Conservation (phyloP, 1,140 invertebrate genomes). For the Oncopeltus fasciatus region DNA sequence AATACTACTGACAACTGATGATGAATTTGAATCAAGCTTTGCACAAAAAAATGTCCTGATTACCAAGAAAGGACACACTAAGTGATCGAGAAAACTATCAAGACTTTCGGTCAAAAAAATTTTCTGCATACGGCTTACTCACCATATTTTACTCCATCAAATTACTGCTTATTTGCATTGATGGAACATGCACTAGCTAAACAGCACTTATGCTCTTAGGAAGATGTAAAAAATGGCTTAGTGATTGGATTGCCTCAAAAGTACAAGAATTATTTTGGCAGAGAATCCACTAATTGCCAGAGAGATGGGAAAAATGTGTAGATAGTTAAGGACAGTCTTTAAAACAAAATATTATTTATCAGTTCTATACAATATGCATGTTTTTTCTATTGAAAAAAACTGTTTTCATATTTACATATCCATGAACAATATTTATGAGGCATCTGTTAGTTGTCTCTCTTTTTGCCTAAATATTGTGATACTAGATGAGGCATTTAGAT, state of each 20-base stretch:
- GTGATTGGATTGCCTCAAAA: not conserved
- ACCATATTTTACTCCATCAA: not conserved
- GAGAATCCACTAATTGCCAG: too few species aligned
- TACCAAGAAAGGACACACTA: not conserved
- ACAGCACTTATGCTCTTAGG: not conserved
- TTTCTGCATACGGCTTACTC: not conserved
- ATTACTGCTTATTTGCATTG: not conserved
- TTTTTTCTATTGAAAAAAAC: too few species aligned
- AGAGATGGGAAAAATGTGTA: too few species aligned
- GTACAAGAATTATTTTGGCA: not conserved
- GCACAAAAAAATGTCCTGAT: not conserved
- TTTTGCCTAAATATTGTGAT: too few species aligned
- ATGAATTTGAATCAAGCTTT: not conserved
- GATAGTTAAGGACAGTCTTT: too few species aligned
- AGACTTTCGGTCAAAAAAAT: not conserved
- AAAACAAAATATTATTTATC: too few species aligned
- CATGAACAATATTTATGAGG: too few species aligned
- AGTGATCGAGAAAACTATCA: not conserved
- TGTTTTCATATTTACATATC: too few species aligned
- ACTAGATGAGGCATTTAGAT: too few species aligned
- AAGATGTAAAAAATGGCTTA: not conserved
- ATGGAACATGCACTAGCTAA: not conserved
- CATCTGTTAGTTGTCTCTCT: too few species aligned
- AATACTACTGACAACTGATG: not conserved
- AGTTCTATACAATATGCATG: too few species aligned